Evolutionary conservation across 53 echinoderm and acorn worm species (phyloP), one percentile per base, ranked within the genome.

Genomic region (Paracentrotus lividus): DNA sequence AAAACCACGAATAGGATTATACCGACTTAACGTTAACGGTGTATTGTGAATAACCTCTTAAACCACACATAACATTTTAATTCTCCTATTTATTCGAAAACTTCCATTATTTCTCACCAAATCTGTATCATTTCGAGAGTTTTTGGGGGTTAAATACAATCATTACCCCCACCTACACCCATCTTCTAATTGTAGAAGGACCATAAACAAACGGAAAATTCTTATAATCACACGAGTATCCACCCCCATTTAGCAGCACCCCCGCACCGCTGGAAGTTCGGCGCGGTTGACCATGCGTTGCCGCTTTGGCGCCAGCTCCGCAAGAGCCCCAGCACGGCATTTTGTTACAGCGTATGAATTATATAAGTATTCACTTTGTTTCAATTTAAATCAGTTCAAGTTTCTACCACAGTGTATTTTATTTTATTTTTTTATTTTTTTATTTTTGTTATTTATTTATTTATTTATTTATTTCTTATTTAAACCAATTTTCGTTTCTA

Each of bases 251-350:
- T 38, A 14, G 40, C 72, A 38, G 72, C 72, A 72, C 72, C 72
- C 64, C 72, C 72, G 72, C 72, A 72, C 40, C 4, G 72, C 72
- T 40, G 72, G 40, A 72, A 18, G 72, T 72, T 72, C 40, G 40
- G 69, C 33, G 72, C 72, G 72, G 72, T 72, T 72, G 72, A 72
- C 72, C 72, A 72, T 38, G 72, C 72, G 40, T 72, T 51, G 14
- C 36, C 40, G 18, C 3, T 20, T 72, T 40, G 72, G 72, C 72
- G 72, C 72, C 72, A 72, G 72, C 72, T 38, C 72, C 72, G 21
- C 72, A 72, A 4, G 72, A 67, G 32, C 34, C 15, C 67, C 16
- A 14, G 15, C 3, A 33, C 40, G 72, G 36, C 16, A 34, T 66
- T 38, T 72, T 18, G 8, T 38, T 36, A 15, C 3, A 38, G 38